phyloP scores from a whole-genome alignment of 2,113 vertebrate species.

The Vulpes vulpes region DNA sequence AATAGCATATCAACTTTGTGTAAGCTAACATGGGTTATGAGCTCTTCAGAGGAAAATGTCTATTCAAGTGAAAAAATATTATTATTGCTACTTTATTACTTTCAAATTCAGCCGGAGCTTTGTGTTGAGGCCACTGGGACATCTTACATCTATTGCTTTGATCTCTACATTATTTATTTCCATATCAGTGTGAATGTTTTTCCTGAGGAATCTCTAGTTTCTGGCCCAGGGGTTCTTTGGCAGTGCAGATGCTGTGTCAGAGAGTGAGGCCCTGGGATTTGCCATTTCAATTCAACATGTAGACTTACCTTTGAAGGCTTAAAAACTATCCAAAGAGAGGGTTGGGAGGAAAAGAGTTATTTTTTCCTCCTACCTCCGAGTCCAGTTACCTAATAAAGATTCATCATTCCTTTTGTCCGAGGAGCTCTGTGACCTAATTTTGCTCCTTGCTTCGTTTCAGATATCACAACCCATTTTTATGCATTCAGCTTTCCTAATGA shows the following conservation, averaged over 20 bases:
- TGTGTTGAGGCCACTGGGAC: neutral
- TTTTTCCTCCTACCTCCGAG: constrained; percentile 53
- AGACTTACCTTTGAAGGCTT: constrained; percentile 65
- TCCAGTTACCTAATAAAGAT: constrained; percentile 79
- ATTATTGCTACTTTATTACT: constrained; percentile 71
- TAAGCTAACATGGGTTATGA: constrained; percentile 33
- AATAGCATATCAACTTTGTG: constrained; percentile 29
- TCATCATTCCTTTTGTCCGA: constrained; percentile 74
- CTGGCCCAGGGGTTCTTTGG: constrained; percentile 58
- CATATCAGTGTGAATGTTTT: constrained; percentile 65
- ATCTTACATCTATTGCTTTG: constrained; percentile 64
- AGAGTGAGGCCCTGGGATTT: constrained; percentile 59
- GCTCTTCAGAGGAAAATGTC: constrained; percentile 59
- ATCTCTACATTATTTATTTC: constrained; percentile 80
- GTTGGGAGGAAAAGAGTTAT: neutral
- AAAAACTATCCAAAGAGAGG: neutral
- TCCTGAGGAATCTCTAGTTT: constrained; percentile 69
- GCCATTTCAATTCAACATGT: constrained; percentile 11
- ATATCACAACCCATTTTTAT: constrained; percentile 79
- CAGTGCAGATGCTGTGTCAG: constrained; percentile 30
- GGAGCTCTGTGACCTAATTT: constrained; percentile 77
- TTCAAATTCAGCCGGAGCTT: constrained; percentile 61
- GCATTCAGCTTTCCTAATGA: constrained; percentile 76
- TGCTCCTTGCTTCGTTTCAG: constrained; percentile 74
- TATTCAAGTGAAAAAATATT: constrained; percentile 66